Evolutionary conservation across 2,113 vertebrate genomes (phyloP).

Genomic region (Oryzias woworae): DNA sequence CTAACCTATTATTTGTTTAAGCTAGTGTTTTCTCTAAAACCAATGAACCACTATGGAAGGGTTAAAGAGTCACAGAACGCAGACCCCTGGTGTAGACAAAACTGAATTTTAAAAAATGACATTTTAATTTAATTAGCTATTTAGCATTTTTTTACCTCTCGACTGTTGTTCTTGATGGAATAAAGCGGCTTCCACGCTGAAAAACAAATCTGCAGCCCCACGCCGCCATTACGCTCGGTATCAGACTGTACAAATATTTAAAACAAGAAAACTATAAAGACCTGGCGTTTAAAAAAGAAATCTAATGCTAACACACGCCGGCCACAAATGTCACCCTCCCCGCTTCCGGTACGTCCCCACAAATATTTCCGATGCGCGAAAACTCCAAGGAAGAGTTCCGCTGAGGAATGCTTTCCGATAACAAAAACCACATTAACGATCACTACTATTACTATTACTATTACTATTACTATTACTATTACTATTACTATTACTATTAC

Average conservation of each 20-base stretch:
- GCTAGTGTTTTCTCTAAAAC: too few relatives aligned
- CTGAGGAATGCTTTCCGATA: not conserved
- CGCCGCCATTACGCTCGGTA: constrained; percentile 55
- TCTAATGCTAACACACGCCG: constrained; percentile 20
- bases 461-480: too few relatives aligned
- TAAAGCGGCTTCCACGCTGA: constrained; percentile 37
- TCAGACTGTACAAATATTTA: not conserved
- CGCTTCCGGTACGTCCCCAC: constrained; percentile 61
- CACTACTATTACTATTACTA: too few relatives aligned
- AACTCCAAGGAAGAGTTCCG: constrained; percentile 46
- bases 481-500: too few relatives aligned
- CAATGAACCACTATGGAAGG: too few relatives aligned
- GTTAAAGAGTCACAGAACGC: too few relatives aligned
- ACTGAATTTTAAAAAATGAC: not conserved
- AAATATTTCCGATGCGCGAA: constrained; percentile 29
- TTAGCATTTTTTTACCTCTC: constrained; percentile 62
- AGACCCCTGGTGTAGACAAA: not conserved
- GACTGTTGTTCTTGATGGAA: constrained; percentile 35
- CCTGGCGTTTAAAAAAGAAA: not conserved
- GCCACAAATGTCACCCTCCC: constrained; percentile 68
- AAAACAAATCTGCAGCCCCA: constrained; percentile 65
- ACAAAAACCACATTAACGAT: too few relatives aligned
- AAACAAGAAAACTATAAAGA: not conserved
- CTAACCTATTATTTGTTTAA: too few relatives aligned
- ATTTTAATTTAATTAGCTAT: constrained; percentile 4